A percentile compares a stretch with the other conserved stretches of the same genome.
These are phyloP conservation scores for Euschistus heros DNA, from an alignment of 1,140 invertebrate genomes.

Conservation along the genomic window DNA sequence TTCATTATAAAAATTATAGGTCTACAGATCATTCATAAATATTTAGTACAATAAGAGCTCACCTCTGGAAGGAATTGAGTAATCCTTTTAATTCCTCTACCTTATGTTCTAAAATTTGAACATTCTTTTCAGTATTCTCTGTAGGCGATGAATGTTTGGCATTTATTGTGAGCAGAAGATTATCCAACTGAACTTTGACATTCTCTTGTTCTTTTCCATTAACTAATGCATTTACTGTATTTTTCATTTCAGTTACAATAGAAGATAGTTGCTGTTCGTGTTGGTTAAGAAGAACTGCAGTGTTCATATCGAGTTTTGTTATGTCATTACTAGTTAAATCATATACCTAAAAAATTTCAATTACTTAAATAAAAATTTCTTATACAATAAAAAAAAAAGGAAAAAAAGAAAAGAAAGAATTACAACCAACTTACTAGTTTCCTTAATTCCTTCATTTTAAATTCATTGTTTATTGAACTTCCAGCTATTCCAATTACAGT, in stretches of 20 bases:
- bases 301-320: not conserved
- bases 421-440: constrained; percentile 39
- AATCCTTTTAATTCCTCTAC: constrained; percentile 21
- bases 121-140: not conserved
- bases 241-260: constrained; percentile 19
- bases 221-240: not conserved
- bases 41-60: too few relatives aligned
- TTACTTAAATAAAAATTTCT: not conserved
- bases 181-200: not conserved
- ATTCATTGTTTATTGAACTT: constrained; percentile 50
- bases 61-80: constrained; percentile 8
- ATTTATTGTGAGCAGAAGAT: not conserved
- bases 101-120: not conserved
- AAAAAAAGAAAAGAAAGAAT: not conserved
- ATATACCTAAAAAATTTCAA: constrained; percentile 2
- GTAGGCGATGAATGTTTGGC: not conserved
- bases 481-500: constrained; percentile 55
- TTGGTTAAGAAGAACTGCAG: not conserved
- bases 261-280: constrained; percentile 21
- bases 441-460: constrained; percentile 53
- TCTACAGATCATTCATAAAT: too few relatives aligned
- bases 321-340: not conserved
- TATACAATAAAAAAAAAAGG: not conserved
- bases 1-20: too few relatives aligned
- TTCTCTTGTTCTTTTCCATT: not conserved